Conservation (phyloP, 2,888 invertebrate species). For the Anticlea derivata region DNA sequence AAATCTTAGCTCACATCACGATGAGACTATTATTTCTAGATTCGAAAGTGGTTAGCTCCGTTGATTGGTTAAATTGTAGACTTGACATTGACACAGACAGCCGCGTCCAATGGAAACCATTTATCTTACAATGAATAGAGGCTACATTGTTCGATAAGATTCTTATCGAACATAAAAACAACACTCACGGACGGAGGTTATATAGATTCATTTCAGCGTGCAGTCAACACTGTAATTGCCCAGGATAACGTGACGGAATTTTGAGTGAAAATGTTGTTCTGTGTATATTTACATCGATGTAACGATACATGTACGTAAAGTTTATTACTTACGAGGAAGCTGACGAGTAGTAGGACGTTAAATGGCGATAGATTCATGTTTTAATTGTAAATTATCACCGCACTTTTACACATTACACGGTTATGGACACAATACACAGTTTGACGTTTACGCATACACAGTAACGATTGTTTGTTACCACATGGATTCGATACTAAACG, state of each 20-base stretch:
- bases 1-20: too few relatives aligned
- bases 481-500: not conserved
- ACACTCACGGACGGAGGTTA: too few relatives aligned
- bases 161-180: too few relatives aligned
- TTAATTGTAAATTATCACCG: conserved; percentile 9
- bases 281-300: not conserved
- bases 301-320: not conserved
- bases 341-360: conserved; percentile 39
- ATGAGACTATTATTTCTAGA: too few relatives aligned
- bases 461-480: not conserved
- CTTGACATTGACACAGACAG: not conserved
- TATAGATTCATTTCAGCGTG: too few relatives aligned
- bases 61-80: not conserved
- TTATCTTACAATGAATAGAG: not conserved
- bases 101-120: not conserved
- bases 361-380: conserved; percentile 42
- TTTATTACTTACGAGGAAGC: conserved; percentile 48
- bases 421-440: too few relatives aligned
- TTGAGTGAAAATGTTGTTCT: too few relatives aligned
- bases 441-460: not conserved
- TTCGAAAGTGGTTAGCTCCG: too few relatives aligned
- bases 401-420: not conserved
- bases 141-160: too few relatives aligned
- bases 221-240: too few relatives aligned
- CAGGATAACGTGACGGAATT: too few relatives aligned